Evolutionary conservation across 1,140 invertebrate species (phyloP).

Genomic region (Oryctes rhinoceros): DNA sequence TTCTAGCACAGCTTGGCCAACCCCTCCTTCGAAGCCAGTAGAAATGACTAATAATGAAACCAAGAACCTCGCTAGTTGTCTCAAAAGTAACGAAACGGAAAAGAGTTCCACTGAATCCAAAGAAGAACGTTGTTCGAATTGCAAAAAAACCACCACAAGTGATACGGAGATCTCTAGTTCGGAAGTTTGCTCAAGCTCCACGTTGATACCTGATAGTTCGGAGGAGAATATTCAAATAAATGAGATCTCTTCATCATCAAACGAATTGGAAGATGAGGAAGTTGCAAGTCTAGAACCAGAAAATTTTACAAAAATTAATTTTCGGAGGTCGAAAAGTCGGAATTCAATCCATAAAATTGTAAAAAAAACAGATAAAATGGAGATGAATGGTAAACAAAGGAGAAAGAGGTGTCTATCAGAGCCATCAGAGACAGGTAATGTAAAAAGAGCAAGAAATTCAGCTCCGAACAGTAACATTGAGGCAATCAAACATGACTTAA

Average conservation of each 20-base stretch:
- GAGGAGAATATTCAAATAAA: constrained; percentile 68
- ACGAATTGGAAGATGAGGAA: constrained; percentile 45
- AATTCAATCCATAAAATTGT: not conserved
- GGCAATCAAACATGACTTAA: not conserved
- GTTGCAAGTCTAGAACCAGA: not conserved
- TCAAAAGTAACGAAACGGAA: constrained; percentile 19
- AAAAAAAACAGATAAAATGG: not conserved
- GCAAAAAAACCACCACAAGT: constrained; percentile 40
- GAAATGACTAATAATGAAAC: not conserved
- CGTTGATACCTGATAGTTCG: not conserved
- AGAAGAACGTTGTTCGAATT: constrained; percentile 6
- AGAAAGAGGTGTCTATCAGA: not conserved
- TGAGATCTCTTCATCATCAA: constrained; percentile 67
- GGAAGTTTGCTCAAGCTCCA: not conserved
- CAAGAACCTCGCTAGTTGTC: not conserved
- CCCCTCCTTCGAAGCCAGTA: not conserved
- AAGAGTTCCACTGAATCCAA: constrained; percentile 13
- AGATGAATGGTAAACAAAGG: not conserved
- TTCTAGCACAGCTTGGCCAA: not conserved
- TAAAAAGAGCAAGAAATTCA: not conserved
- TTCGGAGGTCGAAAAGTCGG: constrained; percentile 8
- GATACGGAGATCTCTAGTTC: not conserved
- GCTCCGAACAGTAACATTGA: not conserved
- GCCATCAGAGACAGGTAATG: not conserved
- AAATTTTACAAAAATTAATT: constrained; percentile 7